Evolutionary conservation across 1,140 invertebrate species (phyloP).

Genomic region (Venturia canescens): DNA sequence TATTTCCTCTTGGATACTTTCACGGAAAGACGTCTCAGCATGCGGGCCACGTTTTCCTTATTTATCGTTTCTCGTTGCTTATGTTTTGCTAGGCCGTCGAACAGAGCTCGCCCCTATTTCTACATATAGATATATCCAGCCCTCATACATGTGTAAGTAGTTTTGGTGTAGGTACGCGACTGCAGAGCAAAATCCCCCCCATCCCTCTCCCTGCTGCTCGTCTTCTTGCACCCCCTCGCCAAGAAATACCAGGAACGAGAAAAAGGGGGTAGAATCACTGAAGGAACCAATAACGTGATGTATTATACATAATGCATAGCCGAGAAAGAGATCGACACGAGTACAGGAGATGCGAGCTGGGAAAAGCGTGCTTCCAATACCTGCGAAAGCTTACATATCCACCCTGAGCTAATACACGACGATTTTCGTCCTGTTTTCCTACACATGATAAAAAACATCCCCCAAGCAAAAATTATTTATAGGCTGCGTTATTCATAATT

Average conservation of each 20-base stretch:
- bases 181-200: conserved; percentile 22
- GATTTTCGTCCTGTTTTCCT: conserved; percentile 21
- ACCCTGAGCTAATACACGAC: conserved; percentile 38
- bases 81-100: conserved; percentile 75
- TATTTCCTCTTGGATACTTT: conserved; percentile 7
- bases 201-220: conserved; percentile 45
- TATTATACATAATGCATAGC: conserved; percentile 77
- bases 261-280: conserved; percentile 75
- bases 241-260: conserved; percentile 49
- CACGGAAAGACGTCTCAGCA: conserved; percentile 59
- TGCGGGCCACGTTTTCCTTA: conserved; percentile 76
- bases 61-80: conserved; percentile 78
- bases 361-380: conserved; percentile 46
- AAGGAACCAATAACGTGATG: conserved; percentile 77
- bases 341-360: conserved; percentile 22
- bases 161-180: conserved; percentile 20
- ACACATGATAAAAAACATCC: conserved; percentile 1
- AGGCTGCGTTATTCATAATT: neutral
- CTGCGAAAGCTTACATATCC: conserved; percentile 39
- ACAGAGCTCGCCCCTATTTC: neutral
- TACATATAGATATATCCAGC: conserved; percentile 7
- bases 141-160: neutral
- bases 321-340: conserved; percentile 36
- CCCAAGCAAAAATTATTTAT: neutral
- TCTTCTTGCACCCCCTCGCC: conserved; percentile 25